Conservation (phyloP, 2,797 vertebrate genomes). For the Oceanodroma leucorhoa region DNA sequence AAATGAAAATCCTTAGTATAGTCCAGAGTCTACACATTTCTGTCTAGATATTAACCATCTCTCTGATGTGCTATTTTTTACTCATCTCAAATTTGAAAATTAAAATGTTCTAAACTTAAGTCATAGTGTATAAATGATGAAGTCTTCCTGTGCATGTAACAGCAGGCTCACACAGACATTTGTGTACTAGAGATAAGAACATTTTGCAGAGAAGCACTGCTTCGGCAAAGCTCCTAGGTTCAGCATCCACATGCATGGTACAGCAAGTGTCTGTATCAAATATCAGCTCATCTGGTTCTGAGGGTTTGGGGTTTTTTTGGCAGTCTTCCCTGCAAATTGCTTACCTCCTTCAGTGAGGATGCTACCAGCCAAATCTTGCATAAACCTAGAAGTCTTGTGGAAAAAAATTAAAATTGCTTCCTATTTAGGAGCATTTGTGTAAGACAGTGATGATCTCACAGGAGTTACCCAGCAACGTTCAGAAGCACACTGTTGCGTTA, state of each 20-base stretch:
- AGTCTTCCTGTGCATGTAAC: not conserved
- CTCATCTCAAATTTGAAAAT: slow-evolving; percentile 1
- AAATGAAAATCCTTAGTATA: slow-evolving; percentile 16
- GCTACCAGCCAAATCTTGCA: not conserved
- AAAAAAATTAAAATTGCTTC: slow-evolving; percentile 4
- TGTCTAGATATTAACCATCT: not conserved
- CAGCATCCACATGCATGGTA: not conserved
- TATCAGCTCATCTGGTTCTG: not conserved
- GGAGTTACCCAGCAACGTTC: not conserved
- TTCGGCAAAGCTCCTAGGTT: not conserved
- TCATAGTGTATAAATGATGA: not conserved
- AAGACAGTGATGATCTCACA: not conserved
- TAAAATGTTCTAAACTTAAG: not conserved
- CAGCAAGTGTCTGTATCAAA: not conserved
- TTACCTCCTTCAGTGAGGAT: slow-evolving; percentile 26
- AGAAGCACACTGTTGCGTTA: not conserved
- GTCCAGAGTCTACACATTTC: not conserved
- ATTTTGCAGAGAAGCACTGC: not conserved
- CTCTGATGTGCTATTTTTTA: not conserved
- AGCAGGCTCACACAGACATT: not conserved
- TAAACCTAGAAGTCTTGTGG: slow-evolving; percentile 1
- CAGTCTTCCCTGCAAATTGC: not conserved
- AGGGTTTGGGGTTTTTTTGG: not conserved
- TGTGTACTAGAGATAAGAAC: not conserved
- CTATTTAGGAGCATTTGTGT: not conserved